Evolutionary conservation across 2,888 invertebrate genomes (phyloP).

Genomic region (Hirtodrosophila confusa): DNA sequence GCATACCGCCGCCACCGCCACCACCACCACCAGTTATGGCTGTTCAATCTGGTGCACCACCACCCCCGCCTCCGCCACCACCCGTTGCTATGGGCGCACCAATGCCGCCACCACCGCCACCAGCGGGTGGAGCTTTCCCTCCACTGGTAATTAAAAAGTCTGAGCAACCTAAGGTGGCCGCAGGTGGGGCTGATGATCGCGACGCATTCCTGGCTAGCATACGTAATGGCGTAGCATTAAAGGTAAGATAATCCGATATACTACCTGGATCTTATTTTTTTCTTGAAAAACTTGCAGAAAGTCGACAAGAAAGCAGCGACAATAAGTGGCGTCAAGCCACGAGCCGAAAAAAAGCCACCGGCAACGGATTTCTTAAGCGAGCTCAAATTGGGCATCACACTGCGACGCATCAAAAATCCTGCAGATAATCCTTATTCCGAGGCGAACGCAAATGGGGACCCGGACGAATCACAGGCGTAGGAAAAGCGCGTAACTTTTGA

Average conservation of each 20-base stretch:
- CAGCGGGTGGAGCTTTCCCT: slow-evolving; percentile 10
- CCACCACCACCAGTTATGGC: slow-evolving; percentile 25
- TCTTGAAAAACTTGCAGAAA: slow-evolving; percentile 70
- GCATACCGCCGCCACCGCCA: slow-evolving; percentile 34
- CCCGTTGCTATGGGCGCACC: slow-evolving; percentile 20
- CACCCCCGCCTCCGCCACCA: slow-evolving; percentile 27
- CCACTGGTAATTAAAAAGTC: slow-evolving; percentile 37
- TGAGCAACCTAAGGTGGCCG: slow-evolving; percentile 26
- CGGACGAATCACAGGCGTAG: slow-evolving; percentile 71
- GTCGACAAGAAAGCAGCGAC: slow-evolving; percentile 75
- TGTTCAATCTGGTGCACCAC: neutral
- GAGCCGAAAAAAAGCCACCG: slow-evolving; percentile 68
- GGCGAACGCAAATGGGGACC: slow-evolving; percentile 49
- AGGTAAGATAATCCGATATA: slow-evolving; percentile 53
- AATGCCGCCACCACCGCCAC: slow-evolving; percentile 43
- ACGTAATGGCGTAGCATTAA: slow-evolving; percentile 70
- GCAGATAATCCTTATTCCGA: slow-evolving; percentile 70
- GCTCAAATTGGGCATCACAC: slow-evolving; percentile 71
- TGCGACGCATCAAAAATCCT: slow-evolving; percentile 65
- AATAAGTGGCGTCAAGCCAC: slow-evolving; percentile 70
- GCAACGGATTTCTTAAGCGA: slow-evolving; percentile 72
- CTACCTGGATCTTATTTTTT: neutral
- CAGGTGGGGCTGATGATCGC: slow-evolving; percentile 42
- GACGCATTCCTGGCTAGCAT: slow-evolving; percentile 78
- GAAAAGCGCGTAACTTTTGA: slow-evolving; percentile 19